Evolutionary conservation across 2,888 invertebrate genomes (phyloP).

Genomic region (Lithophane ornitopus): DNA sequence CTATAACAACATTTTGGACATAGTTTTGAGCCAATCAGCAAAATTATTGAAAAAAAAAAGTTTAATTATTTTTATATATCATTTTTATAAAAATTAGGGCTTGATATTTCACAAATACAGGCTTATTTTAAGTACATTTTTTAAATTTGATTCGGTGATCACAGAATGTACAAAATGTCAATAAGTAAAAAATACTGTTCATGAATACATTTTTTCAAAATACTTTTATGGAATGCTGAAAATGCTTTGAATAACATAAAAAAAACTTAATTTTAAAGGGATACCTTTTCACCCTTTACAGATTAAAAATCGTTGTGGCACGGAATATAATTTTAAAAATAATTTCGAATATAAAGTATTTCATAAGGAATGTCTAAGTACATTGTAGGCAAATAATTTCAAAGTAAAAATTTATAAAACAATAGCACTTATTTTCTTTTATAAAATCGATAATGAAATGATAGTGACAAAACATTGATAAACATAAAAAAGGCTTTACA

Average conservation of each 20-base stretch:
- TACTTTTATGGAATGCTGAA: conserved; percentile 56
- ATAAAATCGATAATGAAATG: conserved; percentile 54
- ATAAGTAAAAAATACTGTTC: conserved; percentile 64
- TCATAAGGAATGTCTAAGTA: conserved; percentile 56
- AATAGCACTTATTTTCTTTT: conserved; percentile 26
- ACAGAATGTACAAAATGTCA: conserved; percentile 60
- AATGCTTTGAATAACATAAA: conserved; percentile 16
- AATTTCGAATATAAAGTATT: conserved; percentile 15
- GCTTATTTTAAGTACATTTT: conserved; percentile 60
- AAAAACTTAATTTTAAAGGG: conserved; percentile 22
- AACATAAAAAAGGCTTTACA: conserved; percentile 64
- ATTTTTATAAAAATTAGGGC: conserved; percentile 36
- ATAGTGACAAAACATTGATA: conserved; percentile 54
- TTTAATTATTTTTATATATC: background rate
- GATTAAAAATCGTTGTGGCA: conserved; percentile 29
- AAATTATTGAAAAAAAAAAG: conserved; percentile 55
- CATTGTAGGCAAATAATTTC: conserved; percentile 18
- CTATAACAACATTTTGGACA: conserved; percentile 75
- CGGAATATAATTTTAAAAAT: conserved; percentile 19
- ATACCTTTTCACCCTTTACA: conserved; percentile 47
- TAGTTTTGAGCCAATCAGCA: conserved; percentile 75
- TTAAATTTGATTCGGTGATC: conserved; percentile 49
- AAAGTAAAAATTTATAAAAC: conserved; percentile 21
- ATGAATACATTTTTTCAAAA: conserved; percentile 51
- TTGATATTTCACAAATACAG: conserved; percentile 32